Percentiles rank a stretch among this genome's conserved stretches.
Conservation (phyloP, 2,113 vertebrate genomes). For the Nansenia antarctica region DNA sequence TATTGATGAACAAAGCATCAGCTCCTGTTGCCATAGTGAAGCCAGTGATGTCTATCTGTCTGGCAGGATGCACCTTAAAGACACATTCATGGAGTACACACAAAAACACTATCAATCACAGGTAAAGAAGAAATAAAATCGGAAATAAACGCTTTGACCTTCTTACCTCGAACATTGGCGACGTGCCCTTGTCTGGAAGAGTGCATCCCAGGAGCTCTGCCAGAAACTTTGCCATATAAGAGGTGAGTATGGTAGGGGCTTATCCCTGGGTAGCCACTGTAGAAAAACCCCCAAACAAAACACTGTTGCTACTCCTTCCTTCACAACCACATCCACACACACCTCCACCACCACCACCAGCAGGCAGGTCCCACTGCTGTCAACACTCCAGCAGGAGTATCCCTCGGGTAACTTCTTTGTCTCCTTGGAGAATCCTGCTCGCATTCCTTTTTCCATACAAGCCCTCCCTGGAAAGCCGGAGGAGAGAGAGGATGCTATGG, state of each 20-base stretch:
- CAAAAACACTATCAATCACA: background rate
- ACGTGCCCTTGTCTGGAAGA: constrained; percentile 74
- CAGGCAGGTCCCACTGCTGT: background rate
- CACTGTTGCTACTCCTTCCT: background rate
- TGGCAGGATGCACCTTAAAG: too few relatives aligned
- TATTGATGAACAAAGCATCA: constrained; percentile 11
- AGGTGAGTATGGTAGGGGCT: constrained; percentile 32
- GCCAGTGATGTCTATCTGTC: constrained; percentile 13
- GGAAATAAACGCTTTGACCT: constrained; percentile 34
- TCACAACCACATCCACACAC: background rate
- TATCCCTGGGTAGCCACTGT: constrained; percentile 6
- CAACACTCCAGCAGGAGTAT: background rate
- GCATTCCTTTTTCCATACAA: background rate
- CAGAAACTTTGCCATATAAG: constrained; percentile 86
- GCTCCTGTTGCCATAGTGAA: constrained; percentile 45
- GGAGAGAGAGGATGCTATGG: background rate
- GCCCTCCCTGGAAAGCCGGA: background rate
- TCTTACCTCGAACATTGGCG: constrained; percentile 78
- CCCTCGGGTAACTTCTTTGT: constrained; percentile 11
- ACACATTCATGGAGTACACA: too few relatives aligned
- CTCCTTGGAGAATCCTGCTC: background rate
- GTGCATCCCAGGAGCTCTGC: constrained; percentile 81
- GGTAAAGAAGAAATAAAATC: background rate
- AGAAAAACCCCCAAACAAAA: background rate
- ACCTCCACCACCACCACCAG: background rate